A percentile compares a stretch with the other conserved stretches of the same genome.
Evolutionary conservation across 2,888 invertebrate species (phyloP).

Genomic region (Sesia apiformis): DNA sequence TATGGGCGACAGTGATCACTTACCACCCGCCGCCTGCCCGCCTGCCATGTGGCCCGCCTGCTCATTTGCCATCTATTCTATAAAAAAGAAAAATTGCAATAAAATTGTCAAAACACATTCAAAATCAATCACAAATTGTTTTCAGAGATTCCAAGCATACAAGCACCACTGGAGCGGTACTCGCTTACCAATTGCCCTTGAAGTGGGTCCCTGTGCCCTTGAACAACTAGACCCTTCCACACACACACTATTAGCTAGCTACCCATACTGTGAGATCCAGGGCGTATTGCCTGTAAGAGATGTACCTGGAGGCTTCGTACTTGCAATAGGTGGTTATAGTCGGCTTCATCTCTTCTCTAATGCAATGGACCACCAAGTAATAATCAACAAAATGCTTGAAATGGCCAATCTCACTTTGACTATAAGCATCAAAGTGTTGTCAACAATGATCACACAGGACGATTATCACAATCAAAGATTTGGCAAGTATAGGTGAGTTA

Average conservation of each 20-base stretch:
- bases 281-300: conserved; percentile 83
- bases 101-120: no score
- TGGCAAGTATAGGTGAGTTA: conserved; percentile 89
- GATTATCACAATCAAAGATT: conserved; percentile 91
- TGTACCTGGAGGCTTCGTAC: conserved; percentile 92
- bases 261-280: conserved; percentile 62
- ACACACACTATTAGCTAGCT: conserved; percentile 82
- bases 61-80: no score
- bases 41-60: no score
- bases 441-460: conserved; percentile 87
- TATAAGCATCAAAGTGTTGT: conserved; percentile 86
- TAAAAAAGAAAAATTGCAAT: no score
- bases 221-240: conserved; percentile 94
- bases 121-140: conserved; percentile 8
- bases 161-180: conserved; percentile 98
- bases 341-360: conserved; percentile 91
- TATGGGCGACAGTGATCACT: not conserved
- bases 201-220: conserved; percentile 93
- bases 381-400: conserved; percentile 90
- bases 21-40: not conserved
- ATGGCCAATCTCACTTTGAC: conserved; percentile 87
- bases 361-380: conserved; percentile 87
- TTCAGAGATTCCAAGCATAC: conserved; percentile 88
- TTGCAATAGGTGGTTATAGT: conserved; percentile 93
- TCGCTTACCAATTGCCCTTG: conserved; percentile 88